Conservation (phyloP, 2,113 vertebrate species). For the Gobius niger region DNA sequence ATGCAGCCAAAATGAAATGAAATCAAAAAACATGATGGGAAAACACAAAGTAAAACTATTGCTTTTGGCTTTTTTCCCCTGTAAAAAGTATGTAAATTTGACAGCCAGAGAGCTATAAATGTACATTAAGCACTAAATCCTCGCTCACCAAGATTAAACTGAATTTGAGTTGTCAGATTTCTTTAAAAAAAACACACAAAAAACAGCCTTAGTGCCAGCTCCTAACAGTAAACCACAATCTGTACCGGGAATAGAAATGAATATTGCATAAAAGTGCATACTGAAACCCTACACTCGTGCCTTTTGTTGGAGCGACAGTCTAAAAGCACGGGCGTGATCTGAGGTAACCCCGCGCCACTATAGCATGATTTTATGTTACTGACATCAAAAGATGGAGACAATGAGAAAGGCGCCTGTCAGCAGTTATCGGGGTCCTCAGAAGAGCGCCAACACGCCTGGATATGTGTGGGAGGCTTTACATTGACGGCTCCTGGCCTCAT, state of each 20-base stretch:
- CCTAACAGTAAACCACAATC: conserved; percentile 17
- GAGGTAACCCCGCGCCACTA: neutral
- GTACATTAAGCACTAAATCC: conserved; percentile 23
- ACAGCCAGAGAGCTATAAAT: conserved; percentile 10
- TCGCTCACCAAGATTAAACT: neutral
- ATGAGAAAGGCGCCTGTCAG: conserved; percentile 28
- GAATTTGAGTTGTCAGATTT: conserved; percentile 8
- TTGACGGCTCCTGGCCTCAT: conserved; percentile 65
- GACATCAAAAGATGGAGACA: conserved; percentile 12
- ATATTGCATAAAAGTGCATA: conserved; percentile 22
- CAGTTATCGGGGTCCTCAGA: conserved; percentile 15
- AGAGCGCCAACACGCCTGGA: neutral
- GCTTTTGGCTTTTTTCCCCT: neutral
- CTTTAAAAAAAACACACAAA: too few species aligned
- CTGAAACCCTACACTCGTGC: conserved; percentile 8
- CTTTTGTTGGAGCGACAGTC: conserved; percentile 18
- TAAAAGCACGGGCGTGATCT: conserved; percentile 8
- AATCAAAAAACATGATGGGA: too few species aligned
- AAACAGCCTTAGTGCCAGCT: conserved; percentile 12
- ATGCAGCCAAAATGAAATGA: too few species aligned
- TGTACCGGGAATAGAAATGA: conserved; percentile 10
- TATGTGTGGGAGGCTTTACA: conserved; percentile 19
- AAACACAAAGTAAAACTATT: neutral
- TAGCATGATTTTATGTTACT: conserved; percentile 9
- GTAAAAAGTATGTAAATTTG: neutral